phyloP scores from a whole-genome alignment of 1,140 invertebrate species.

The Lysiphlebus fabarum region DNA sequence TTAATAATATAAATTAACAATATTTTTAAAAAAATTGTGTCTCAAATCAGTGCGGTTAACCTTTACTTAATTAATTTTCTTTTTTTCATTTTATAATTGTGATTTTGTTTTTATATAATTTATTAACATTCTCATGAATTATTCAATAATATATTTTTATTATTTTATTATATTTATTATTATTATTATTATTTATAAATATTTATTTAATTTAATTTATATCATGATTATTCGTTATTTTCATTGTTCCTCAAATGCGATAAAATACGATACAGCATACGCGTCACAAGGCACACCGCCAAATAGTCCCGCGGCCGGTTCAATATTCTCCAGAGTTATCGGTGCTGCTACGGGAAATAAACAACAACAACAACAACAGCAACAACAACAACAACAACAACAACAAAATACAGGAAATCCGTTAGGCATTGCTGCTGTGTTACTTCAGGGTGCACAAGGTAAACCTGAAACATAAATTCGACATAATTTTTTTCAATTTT shows the following conservation, averaged over 20 bases:
- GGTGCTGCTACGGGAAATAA: constrained; percentile 41
- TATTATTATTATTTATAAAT: too few species aligned
- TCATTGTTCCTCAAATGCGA: not conserved
- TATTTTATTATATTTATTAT: too few species aligned
- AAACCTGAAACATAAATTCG: constrained; percentile 27
- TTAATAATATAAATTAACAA: too few species aligned
- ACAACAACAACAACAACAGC: constrained; percentile 33
- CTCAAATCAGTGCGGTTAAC: too few species aligned
- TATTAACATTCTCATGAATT: too few species aligned
- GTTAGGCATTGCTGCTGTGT: constrained; percentile 51
- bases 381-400: constrained; percentile 23
- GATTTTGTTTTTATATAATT: too few species aligned
- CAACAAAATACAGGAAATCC: constrained; percentile 32
- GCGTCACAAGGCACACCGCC: constrained; percentile 48
- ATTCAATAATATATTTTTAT: too few species aligned
- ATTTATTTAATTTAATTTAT: constrained; percentile 17
- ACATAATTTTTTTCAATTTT: constrained; percentile 2
- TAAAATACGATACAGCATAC: constrained; percentile 30
- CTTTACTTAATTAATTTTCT: too few species aligned
- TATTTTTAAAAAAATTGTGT: too few species aligned
- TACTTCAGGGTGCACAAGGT: constrained; percentile 54
- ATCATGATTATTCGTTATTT: constrained; percentile 22
- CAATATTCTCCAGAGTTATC: constrained; percentile 46
- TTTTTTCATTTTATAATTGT: too few species aligned
- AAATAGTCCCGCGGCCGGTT: constrained; percentile 43